Conservation (phyloP, 2,797 vertebrate species). For the Astyanax mexicanus region DNA sequence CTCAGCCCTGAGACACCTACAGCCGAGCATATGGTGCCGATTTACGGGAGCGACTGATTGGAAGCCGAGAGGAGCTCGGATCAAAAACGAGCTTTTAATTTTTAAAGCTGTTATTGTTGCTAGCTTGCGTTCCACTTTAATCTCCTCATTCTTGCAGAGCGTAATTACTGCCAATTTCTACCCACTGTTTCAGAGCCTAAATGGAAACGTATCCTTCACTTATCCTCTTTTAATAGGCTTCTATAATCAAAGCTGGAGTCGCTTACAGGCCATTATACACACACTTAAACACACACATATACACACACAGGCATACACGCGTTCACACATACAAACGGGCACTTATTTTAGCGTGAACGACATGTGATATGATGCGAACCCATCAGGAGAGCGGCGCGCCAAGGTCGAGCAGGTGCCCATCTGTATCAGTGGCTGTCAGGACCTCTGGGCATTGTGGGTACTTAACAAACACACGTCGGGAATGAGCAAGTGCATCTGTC, state of each 20-base stretch:
- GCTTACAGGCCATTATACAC: conserved; percentile 35
- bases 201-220: conserved; percentile 34
- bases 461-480: conserved; percentile 72
- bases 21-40: neutral
- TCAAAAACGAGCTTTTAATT: conserved; percentile 52
- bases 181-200: conserved; percentile 41
- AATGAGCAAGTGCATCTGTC: conserved; percentile 71
- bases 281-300: conserved; percentile 9
- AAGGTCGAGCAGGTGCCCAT: conserved; percentile 73
- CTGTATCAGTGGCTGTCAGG: conserved; percentile 63
- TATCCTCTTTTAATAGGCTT: conserved; percentile 31
- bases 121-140: conserved; percentile 38
- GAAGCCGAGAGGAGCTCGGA: conserved; percentile 34
- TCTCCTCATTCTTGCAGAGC: conserved; percentile 38
- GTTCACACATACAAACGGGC: neutral
- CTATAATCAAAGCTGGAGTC: conserved; percentile 37
- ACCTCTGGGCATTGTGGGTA: conserved; percentile 68
- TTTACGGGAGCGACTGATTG: conserved; percentile 32
- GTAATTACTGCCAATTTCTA: conserved; percentile 46
- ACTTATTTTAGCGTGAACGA: conserved; percentile 14
- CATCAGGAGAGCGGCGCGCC: conserved; percentile 56
- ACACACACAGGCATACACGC: conserved; percentile 37
- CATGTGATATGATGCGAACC: conserved; percentile 46
- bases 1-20: neutral
- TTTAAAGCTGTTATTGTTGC: conserved; percentile 41